These are phyloP conservation scores for Sciaenops ocellatus DNA, from an alignment of 2,797 vertebrate species.

Conservation along the genomic window DNA sequence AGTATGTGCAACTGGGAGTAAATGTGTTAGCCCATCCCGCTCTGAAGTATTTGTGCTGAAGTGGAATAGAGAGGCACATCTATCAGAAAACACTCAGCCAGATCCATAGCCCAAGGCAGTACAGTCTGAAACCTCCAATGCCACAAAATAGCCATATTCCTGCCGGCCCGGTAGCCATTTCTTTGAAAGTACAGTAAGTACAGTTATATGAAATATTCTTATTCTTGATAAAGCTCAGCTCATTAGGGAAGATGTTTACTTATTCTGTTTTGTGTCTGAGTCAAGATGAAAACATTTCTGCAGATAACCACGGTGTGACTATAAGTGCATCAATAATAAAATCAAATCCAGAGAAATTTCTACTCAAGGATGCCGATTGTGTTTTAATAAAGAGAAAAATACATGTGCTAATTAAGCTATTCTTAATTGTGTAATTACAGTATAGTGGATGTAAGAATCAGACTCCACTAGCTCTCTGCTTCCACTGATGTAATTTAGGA, in stretches of 20 bases:
- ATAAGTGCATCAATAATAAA: constrained; percentile 6
- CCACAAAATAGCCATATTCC: constrained; percentile 50
- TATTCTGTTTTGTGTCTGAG: constrained; percentile 4
- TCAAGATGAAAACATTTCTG: not conserved
- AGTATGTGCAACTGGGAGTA: constrained; percentile 74
- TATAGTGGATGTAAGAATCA: not conserved
- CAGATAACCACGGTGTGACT: constrained; percentile 15
- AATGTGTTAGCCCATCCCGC: constrained; percentile 70
- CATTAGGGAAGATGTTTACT: too few relatives aligned
- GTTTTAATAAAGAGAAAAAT: constrained; percentile 16
- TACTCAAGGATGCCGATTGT: constrained; percentile 8
- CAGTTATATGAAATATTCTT: constrained; percentile 8
- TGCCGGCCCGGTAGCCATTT: constrained; percentile 22
- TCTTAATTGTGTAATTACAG: constrained; percentile 25
- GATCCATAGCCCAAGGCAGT: constrained; percentile 71
- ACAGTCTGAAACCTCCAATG: constrained; percentile 55
- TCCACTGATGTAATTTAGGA: constrained; percentile 20
- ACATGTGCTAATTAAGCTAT: constrained; percentile 25
- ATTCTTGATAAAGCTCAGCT: not conserved
- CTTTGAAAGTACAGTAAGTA: constrained; percentile 36
- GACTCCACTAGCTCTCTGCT: constrained; percentile 5
- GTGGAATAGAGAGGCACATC: constrained; percentile 73
- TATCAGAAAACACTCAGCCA: constrained; percentile 75
- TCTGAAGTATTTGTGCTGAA: constrained; percentile 72
- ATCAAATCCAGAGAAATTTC: constrained; percentile 13